Conservation (phyloP, 2,888 invertebrate species). For the Drosophila infuscata region DNA sequence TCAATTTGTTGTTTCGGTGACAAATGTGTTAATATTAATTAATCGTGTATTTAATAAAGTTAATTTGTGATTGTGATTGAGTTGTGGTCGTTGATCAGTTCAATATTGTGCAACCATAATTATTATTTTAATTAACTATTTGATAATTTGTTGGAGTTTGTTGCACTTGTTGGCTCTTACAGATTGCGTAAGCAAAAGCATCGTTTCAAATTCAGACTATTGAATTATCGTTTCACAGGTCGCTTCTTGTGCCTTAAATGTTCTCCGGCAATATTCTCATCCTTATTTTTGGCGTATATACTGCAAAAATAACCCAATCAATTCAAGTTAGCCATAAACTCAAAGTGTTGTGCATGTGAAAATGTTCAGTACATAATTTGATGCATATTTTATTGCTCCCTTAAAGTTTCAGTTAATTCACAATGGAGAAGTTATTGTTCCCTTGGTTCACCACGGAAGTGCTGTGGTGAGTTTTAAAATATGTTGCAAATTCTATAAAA, state of each 20-base stretch:
- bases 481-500: background rate
- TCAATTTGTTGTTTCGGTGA: constrained; percentile 17
- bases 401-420: background rate
- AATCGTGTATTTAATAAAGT: constrained; percentile 56
- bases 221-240: background rate
- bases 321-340: accelerated
- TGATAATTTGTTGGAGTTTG: constrained; percentile 10
- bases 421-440: background rate
- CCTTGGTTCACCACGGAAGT: background rate
- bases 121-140: constrained; percentile 43
- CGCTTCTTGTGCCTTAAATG: background rate
- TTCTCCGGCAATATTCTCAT: background rate
- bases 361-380: background rate
- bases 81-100: constrained; percentile 42
- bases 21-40: constrained; percentile 38
- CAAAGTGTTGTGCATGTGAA: background rate
- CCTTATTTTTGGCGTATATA: background rate
- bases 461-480: background rate
- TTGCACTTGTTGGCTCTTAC: background rate
- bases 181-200: background rate
- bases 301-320: background rate
- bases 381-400: background rate
- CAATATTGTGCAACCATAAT: constrained; percentile 47
- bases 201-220: background rate
- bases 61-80: constrained; percentile 46